phyloP scores from a whole-genome alignment of 1,140 invertebrate genomes.

The Scylla paramamosain region DNA sequence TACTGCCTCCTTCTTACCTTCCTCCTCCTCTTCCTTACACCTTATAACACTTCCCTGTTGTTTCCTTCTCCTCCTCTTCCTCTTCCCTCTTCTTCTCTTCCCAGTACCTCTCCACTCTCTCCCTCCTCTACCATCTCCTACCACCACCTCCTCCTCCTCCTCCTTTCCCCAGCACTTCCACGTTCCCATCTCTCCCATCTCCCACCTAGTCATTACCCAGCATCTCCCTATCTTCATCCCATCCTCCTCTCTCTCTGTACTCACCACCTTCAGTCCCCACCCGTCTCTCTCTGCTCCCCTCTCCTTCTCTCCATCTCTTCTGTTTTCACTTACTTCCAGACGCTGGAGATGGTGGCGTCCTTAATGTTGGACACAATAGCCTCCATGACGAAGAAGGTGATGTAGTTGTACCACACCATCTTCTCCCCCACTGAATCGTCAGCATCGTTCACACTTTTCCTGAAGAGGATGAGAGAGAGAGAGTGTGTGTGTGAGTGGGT shows the following conservation, averaged over 20 bases:
- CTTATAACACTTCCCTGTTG: background rate
- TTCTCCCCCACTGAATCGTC: constrained; percentile 18
- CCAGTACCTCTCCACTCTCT: background rate
- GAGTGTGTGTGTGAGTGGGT: too few relatives aligned
- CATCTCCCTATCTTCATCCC: too few relatives aligned
- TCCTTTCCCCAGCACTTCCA: too few relatives aligned
- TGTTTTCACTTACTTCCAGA: constrained; percentile 70
- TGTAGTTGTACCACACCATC: constrained; percentile 72
- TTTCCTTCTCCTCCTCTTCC: background rate
- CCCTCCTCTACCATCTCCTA: too few relatives aligned
- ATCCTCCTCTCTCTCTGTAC: background rate
- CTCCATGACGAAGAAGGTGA: constrained; percentile 73
- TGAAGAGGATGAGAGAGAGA: background rate
- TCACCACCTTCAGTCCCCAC: background rate
- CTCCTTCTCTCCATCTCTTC: too few relatives aligned
- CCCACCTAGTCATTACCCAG: too few relatives aligned
- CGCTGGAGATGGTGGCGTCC: constrained; percentile 66
- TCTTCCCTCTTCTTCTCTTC: background rate
- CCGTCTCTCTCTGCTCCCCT: background rate
- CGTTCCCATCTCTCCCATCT: background rate
- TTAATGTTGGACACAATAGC: constrained; percentile 70
- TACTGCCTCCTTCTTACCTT: background rate
- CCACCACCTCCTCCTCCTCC: background rate
- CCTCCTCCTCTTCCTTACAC: background rate
- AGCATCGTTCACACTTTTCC: constrained; percentile 19